phyloP scores from a whole-genome alignment of 2,797 vertebrate genomes.

The Pangasius krempfi region DNA sequence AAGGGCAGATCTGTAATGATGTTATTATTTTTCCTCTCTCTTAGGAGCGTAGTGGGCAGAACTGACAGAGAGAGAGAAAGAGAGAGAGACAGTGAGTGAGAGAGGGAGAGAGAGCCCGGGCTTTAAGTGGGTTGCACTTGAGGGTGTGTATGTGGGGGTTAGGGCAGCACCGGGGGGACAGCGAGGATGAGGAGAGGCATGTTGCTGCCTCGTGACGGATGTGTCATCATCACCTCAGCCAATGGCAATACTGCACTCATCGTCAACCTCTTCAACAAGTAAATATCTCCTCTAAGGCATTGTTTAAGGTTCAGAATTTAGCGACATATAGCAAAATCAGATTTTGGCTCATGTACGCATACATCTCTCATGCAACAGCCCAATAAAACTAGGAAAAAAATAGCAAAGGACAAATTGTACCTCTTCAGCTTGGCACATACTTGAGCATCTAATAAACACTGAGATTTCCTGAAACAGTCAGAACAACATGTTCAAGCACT shows the following conservation, averaged over 20 bases:
- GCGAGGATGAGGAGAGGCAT: slow-evolving; percentile 52
- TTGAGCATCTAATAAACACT: slow-evolving; percentile 24
- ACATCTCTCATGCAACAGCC: slow-evolving; percentile 23
- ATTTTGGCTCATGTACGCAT: too few relatives aligned
- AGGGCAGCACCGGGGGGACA: slow-evolving; percentile 49
- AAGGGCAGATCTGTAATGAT: slow-evolving; percentile 60
- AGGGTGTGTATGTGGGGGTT: slow-evolving; percentile 54
- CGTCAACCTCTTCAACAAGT: slow-evolving; percentile 13
- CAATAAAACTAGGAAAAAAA: slow-evolving; percentile 18
- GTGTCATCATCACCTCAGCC: slow-evolving; percentile 50
- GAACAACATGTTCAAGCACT: slow-evolving; percentile 46
- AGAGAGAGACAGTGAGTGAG: slow-evolving; percentile 16
- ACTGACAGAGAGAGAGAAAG: slow-evolving; percentile 17
- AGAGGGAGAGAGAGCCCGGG: slow-evolving; percentile 32
- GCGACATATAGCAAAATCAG: slow-evolving; percentile 20
- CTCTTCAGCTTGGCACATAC: slow-evolving; percentile 30
- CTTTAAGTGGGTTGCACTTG: slow-evolving; percentile 52
- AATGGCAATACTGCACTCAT: slow-evolving; percentile 34
- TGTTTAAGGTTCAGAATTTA: not conserved
- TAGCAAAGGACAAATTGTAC: slow-evolving; percentile 37
- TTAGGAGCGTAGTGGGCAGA: slow-evolving; percentile 55
- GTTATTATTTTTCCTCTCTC: slow-evolving; percentile 60
- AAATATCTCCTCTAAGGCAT: not conserved
- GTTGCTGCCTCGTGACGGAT: slow-evolving; percentile 57
- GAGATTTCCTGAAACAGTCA: slow-evolving; percentile 35